A percentile compares a stretch with the other conserved stretches of the same genome.
phyloP scores from a whole-genome alignment of 1,140 invertebrate species.

The Phymorhynchus buccinoides region DNA sequence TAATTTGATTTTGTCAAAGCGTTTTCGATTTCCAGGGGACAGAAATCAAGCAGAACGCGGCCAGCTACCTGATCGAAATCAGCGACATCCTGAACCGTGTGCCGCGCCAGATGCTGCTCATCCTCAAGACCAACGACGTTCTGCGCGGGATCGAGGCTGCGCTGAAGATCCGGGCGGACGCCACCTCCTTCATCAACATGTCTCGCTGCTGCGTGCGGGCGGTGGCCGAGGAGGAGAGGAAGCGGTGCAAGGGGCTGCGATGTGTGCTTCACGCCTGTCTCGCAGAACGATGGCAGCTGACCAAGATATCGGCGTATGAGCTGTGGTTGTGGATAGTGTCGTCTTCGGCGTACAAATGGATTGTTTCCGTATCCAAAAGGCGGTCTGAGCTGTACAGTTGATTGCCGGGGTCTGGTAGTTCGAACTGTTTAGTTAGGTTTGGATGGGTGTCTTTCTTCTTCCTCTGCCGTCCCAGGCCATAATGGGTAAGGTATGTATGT shows the following conservation, averaged over 20 bases:
- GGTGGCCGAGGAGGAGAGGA: constrained; percentile 14
- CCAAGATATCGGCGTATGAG: constrained; percentile 49
- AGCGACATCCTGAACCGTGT: constrained; percentile 81
- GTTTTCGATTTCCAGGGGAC: constrained; percentile 78
- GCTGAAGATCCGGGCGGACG: constrained; percentile 72
- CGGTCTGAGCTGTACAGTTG: neutral
- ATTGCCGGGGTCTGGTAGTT: neutral
- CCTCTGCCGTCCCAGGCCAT: too few species aligned
- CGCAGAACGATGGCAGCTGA: constrained; percentile 45
- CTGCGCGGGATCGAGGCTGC: constrained; percentile 89
- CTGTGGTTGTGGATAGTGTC: constrained; percentile 51
- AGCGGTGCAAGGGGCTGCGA: neutral
- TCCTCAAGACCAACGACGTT: constrained; percentile 98
- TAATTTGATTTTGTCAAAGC: too few species aligned
- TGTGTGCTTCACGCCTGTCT: constrained; percentile 34
- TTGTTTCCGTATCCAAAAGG: neutral
- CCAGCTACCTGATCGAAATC: constrained; percentile 72
- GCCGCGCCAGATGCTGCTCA: constrained; percentile 89
- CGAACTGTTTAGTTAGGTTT: neutral
- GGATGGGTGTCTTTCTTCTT: too few species aligned
- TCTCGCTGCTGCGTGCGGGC: constrained; percentile 84
- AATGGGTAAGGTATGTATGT: too few species aligned
- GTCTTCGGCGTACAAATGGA: constrained; percentile 29
- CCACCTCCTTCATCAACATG: constrained; percentile 89
- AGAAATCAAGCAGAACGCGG: constrained; percentile 80